Conservation (phyloP, 1,140 invertebrate species). For the Hylyphantes graminicola region DNA sequence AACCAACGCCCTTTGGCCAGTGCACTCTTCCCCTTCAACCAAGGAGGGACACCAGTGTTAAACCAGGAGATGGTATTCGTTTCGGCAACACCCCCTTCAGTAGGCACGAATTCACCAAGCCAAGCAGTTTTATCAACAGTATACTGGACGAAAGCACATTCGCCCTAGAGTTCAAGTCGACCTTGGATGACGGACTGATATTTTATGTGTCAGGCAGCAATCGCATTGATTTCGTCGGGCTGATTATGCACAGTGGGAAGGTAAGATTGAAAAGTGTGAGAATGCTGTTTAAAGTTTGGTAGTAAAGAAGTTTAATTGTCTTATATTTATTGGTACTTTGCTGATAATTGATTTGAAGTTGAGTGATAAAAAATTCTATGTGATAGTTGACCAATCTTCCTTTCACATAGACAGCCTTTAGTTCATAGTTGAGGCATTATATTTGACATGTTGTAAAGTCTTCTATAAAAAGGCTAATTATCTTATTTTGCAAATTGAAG, state of each 20-base stretch:
- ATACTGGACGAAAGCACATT: conserved; percentile 77
- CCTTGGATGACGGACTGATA: conserved; percentile 80
- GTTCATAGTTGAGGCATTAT: too few species aligned
- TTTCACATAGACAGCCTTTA: too few species aligned
- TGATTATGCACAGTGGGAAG: conserved; percentile 83
- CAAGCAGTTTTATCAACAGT: conserved; percentile 70
- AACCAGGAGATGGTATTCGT: conserved; percentile 50
- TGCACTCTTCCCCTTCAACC: conserved; percentile 59
- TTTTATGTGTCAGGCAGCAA: conserved; percentile 81
- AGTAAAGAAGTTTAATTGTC: too few species aligned
- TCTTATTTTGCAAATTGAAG: too few species aligned
- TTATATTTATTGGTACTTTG: too few species aligned
- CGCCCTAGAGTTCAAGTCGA: conserved; percentile 84
- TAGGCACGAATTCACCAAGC: conserved; percentile 76
- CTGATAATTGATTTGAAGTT: too few species aligned
- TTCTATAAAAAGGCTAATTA: too few species aligned
- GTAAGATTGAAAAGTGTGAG: conserved; percentile 68
- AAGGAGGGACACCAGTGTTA: conserved; percentile 19
- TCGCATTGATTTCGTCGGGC: conserved; percentile 81
- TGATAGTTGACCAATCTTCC: too few species aligned
- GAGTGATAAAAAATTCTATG: too few species aligned
- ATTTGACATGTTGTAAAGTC: too few species aligned
- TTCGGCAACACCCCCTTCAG: conserved; percentile 55
- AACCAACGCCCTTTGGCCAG: conserved; percentile 51
- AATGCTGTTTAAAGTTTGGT: too few species aligned